Evolutionary conservation across 2,113 vertebrate genomes (phyloP).

Genomic region (Sander lucioperca): DNA sequence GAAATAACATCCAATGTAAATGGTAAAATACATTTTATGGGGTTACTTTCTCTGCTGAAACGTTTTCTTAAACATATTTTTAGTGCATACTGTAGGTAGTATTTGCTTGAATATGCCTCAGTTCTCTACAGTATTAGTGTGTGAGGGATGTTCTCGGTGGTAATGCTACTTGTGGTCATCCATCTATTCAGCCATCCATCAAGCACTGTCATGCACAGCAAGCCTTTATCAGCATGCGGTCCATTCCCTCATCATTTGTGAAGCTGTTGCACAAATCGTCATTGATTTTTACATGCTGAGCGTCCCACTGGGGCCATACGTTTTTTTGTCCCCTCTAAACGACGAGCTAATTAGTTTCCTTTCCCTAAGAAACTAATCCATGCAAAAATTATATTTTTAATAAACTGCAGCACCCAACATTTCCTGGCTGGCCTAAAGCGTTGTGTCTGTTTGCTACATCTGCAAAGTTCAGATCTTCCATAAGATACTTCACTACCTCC

Average conservation of each 20-base stretch:
- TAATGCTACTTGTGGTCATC: slow-evolving; percentile 27
- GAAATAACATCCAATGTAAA: not conserved
- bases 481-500: not conserved
- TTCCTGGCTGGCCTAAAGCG: slow-evolving; percentile 13
- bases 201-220: slow-evolving; percentile 11
- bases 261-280: slow-evolving; percentile 56
- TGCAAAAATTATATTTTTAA: slow-evolving; percentile 25
- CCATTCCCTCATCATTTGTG: slow-evolving; percentile 31
- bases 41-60: too few species aligned
- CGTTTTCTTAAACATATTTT: not conserved
- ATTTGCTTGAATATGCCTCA: not conserved
- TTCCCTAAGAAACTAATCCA: slow-evolving; percentile 30
- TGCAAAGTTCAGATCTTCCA: slow-evolving; percentile 7
- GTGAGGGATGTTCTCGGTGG: not conserved
- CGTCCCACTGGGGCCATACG: slow-evolving; percentile 14
- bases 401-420: slow-evolving; percentile 15
- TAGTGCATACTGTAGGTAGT: not conserved
- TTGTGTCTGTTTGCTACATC: slow-evolving; percentile 2
- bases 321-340: slow-evolving; percentile 24
- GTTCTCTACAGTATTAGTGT: not conserved
- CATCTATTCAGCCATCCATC: slow-evolving; percentile 45
- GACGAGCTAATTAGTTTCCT: slow-evolving; percentile 49
- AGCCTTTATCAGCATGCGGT: slow-evolving; percentile 50
- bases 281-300: slow-evolving; percentile 64
- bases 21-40: too few species aligned